Base-by-base conservation (phyloP, 2,888 invertebrate species). In the Parascotia fuliginaria region DNA sequence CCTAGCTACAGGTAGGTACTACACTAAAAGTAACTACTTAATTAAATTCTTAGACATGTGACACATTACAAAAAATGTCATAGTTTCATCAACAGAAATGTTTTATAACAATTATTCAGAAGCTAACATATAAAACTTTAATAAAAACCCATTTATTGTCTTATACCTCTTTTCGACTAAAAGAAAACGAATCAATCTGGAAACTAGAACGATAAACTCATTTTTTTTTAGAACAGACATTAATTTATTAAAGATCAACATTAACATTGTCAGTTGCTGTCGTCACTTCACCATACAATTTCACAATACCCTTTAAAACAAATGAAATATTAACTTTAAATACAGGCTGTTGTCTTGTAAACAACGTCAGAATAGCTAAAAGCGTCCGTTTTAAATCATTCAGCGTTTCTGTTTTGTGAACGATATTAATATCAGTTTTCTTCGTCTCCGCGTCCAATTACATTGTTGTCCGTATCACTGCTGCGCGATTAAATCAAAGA, bases 351-450 rank as follows among this genome's bases (percentile, higher is more conserved):
- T 65, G 73, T 75, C 81, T 79, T 81, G 77, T 88, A 83, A 85
- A 50, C 40, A 41, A 40, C 43, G 40, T 70, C 67, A 57, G 72
- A 29, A 51, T 45, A 37, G 65, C 66, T 45, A 73, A 74, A 66
- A 73, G 73, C 69, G 72, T 65, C n/a, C 65, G 73, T 75, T 79
- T 79, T 81, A 82, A 66, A 66, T 69, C 55, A 66, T 66, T 89
- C 83, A 88, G 42, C 33, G 37, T 58, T 42, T 36, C 47, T 48
- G 19, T 70, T 69, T 70, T 61, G 77, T 73, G 77, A 81, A 78
- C 77, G 77, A 73, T 83, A 85, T 86, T 87, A 86, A 89, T 91
- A 90, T 83, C 87, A 81, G 82, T 88, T 88, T 87, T 86, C 84
- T 87, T 78, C 84, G 85, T 85, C 86, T 79, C 79, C 73, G 64